Evolutionary conservation across 2,113 vertebrate genomes (phyloP), one percentile per base, ranked within the genome.

Genomic region (Apistogramma diplotaenia): DNA sequence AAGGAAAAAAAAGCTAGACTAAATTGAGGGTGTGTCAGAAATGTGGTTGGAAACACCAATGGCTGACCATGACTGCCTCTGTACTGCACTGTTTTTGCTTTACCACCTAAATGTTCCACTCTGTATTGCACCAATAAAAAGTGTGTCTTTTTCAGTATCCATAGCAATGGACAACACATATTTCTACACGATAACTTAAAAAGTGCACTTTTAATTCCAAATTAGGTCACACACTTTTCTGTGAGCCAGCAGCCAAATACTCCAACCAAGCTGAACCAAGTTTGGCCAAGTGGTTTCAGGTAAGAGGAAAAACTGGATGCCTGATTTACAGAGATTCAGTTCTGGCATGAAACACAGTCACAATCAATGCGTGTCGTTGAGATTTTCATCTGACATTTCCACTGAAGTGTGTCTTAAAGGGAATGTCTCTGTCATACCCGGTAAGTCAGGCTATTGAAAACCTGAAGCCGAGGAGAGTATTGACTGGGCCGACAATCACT

Each of bases 21-120:
- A 83, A 81, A 80, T 35, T 25, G 54, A 91, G 93, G 92, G 93
- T 86, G 93, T 93, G 93, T 92, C 91, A 78, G 82, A 79, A 59
- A 73, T 91, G 92, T 85, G 93, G 92, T 92, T 89, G 85, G 86
- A 87, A 91, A 87, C 53, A 56, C 74, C 87, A 49, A 51, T 16
- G 86, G 60, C 46, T 61, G 87, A 90, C 88, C 78, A 78, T 74
- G 65, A 18, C 82, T 78, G 87, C 83, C 57, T 46, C 78, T 61
- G 67, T 51, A 0, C 51, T 59, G 40, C 40, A 67, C 74, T 60
- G 80, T 83, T 88, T 86, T 73, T 54, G 72, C 87, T 83, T 84
- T 79, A 6, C 72, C 67, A 75, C 76, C 70, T 77, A 76, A 84
- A 84, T 83, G 81, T 88, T 92, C 89, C 90, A 65, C 83, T 83